phyloP scores from a whole-genome alignment of 2,888 invertebrate species.

The Drosophila ustulata region DNA sequence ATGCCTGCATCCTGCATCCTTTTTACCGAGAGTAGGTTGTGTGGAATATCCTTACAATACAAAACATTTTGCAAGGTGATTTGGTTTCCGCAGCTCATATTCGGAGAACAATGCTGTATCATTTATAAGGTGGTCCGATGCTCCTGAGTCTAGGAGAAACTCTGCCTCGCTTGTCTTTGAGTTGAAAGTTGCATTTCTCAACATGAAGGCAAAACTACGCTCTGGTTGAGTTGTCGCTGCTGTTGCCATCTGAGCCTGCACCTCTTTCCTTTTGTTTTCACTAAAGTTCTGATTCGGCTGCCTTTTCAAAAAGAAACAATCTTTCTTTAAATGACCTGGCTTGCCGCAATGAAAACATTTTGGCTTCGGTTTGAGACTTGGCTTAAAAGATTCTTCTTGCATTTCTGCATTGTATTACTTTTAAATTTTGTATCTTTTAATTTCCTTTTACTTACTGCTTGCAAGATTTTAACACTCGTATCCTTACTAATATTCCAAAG shows the following conservation, averaged over 20 bases:
- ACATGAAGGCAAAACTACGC: no score
- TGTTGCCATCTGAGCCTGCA: no score
- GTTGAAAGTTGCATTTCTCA: not conserved
- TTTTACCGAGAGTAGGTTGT: constrained; percentile 28
- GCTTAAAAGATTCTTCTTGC: no score
- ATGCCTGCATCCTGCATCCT: constrained; percentile 26
- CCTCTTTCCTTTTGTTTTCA: no score
- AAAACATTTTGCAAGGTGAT: constrained; percentile 47
- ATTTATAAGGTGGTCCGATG: constrained; percentile 4
- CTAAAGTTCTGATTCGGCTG: no score
- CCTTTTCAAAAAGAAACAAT: constrained; percentile 18
- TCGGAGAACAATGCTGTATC: not conserved
- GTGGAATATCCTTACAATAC: constrained; percentile 41
- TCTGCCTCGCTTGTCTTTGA: not conserved
- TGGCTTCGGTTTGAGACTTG: not conserved
- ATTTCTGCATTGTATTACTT: no score
- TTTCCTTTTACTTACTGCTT: constrained; percentile 40
- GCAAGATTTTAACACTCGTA: constrained; percentile 38
- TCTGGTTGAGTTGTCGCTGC: no score
- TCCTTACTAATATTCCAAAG: constrained; percentile 20
- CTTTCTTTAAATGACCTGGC: no score
- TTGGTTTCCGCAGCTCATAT: constrained; percentile 1
- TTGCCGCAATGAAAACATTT: no score
- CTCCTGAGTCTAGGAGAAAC: constrained; percentile 22
- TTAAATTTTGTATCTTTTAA: not conserved